phyloP scores from a whole-genome alignment of 1,140 invertebrate species.

The Drepana arcuata region DNA sequence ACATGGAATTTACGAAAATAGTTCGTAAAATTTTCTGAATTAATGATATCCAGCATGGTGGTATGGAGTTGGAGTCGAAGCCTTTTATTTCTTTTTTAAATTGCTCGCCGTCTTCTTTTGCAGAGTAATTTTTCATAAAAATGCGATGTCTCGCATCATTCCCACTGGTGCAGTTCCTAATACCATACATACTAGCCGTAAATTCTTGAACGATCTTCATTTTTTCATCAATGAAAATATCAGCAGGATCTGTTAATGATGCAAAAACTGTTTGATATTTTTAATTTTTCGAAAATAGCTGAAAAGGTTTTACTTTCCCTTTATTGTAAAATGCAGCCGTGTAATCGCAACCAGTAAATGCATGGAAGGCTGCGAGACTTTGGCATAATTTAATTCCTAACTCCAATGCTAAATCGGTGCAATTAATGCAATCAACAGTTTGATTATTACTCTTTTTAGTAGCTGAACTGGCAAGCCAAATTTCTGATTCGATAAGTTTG shows the following conservation, averaged over 20 bases:
- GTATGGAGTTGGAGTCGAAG: constrained; percentile 24
- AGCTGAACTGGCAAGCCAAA: constrained; percentile 25
- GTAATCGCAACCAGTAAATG: constrained; percentile 40
- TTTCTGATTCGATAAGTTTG: constrained; percentile 22
- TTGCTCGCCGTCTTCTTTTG: constrained; percentile 19
- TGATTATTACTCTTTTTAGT: constrained; percentile 18
- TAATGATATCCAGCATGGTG: constrained; percentile 28
- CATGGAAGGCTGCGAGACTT: constrained; percentile 33
- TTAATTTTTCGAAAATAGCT: constrained; percentile 31
- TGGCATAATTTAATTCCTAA: constrained; percentile 27
- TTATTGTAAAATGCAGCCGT: constrained; percentile 37
- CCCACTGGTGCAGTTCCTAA: constrained; percentile 22
- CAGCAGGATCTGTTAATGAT: constrained; percentile 26
- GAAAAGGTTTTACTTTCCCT: constrained; percentile 37
- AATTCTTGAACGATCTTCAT: constrained; percentile 21
- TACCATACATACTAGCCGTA: constrained; percentile 25
- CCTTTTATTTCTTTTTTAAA: constrained; percentile 25
- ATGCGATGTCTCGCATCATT: constrained; percentile 25
- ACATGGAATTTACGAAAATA: constrained; percentile 27
- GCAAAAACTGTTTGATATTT: constrained; percentile 33
- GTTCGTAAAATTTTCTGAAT: constrained; percentile 27
- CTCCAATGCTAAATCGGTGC: constrained; percentile 22
- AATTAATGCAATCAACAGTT: constrained; percentile 32
- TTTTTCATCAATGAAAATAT: constrained; percentile 31
- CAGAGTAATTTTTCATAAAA: constrained; percentile 22